phyloP scores from a whole-genome alignment of 2,888 invertebrate genomes.

The Nomada lathburiana region DNA sequence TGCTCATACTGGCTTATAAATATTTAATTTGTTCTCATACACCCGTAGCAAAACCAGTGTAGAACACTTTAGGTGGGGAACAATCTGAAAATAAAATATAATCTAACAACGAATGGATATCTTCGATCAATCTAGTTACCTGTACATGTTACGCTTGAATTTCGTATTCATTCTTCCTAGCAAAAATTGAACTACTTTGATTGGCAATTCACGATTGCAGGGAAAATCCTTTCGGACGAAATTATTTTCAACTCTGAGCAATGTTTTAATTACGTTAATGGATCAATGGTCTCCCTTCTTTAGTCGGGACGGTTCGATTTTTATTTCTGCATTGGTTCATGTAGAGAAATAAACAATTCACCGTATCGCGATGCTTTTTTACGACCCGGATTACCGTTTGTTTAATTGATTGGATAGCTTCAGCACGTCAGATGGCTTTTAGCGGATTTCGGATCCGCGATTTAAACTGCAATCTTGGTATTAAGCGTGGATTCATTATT shows the following conservation, averaged over 20 bases:
- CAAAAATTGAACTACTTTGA: slow-evolving; percentile 20
- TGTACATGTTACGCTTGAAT: no score
- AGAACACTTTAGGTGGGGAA: no score
- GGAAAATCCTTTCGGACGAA: slow-evolving; percentile 10
- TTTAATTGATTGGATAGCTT: slow-evolving; percentile 28
- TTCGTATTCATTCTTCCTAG: slow-evolving; percentile 15
- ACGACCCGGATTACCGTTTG: not conserved
- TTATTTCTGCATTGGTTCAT: slow-evolving; percentile 14
- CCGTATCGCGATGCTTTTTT: not conserved
- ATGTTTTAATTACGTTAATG: slow-evolving; percentile 52
- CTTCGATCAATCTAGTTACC: not conserved
- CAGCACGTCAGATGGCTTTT: not conserved
- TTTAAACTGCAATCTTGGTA: not conserved
- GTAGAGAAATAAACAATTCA: slow-evolving; percentile 20
- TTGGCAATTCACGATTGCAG: slow-evolving; percentile 12
- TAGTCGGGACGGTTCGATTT: not conserved
- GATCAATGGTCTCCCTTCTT: slow-evolving; percentile 33
- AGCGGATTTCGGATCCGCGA: not conserved
- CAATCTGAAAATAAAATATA: no score
- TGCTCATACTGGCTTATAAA: no score
- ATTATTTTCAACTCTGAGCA: slow-evolving; percentile 31
- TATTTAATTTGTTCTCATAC: no score
- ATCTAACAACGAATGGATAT: not conserved
- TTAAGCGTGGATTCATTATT: not conserved
- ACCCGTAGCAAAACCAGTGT: no score